Evolutionary conservation across 2,113 vertebrate species (phyloP).

Genomic region (Myiopsitta monachus): DNA sequence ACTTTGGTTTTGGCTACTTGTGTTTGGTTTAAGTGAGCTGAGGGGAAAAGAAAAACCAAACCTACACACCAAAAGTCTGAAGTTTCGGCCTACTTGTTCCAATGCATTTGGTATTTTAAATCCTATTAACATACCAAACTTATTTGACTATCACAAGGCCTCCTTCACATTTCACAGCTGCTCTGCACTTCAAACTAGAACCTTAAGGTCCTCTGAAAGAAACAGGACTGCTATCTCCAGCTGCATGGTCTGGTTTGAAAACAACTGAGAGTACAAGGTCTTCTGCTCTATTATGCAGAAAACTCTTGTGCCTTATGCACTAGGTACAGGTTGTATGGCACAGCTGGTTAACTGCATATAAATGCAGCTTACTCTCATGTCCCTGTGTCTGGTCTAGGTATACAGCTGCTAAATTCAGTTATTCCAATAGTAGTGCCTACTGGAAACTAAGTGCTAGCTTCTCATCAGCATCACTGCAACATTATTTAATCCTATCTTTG

Average conservation of each 20-base stretch:
- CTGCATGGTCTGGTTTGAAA: neutral
- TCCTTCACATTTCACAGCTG: neutral
- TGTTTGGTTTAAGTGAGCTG: neutral
- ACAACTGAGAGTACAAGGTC: neutral
- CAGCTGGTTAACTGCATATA: neutral
- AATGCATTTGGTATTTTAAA: neutral
- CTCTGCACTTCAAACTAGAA: neutral
- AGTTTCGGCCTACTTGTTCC: neutral
- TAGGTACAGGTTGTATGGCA: neutral
- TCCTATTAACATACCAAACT: neutral
- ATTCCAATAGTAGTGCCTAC: neutral
- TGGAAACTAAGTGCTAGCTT: neutral
- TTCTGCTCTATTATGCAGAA: neutral
- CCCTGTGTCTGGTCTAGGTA: neutral
- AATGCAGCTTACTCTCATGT: neutral
- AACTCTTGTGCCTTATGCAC: neutral
- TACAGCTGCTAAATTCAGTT: neutral
- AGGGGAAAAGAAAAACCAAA: neutral
- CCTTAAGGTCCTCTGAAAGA: neutral
- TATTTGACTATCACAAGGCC: neutral
- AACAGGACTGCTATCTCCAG: neutral
- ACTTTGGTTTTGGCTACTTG: neutral
- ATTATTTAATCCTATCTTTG: neutral
- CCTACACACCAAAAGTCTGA: neutral
- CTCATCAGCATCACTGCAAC: neutral